phyloP scores from a whole-genome alignment of 1,140 invertebrate species.

The Nymphalis io region DNA sequence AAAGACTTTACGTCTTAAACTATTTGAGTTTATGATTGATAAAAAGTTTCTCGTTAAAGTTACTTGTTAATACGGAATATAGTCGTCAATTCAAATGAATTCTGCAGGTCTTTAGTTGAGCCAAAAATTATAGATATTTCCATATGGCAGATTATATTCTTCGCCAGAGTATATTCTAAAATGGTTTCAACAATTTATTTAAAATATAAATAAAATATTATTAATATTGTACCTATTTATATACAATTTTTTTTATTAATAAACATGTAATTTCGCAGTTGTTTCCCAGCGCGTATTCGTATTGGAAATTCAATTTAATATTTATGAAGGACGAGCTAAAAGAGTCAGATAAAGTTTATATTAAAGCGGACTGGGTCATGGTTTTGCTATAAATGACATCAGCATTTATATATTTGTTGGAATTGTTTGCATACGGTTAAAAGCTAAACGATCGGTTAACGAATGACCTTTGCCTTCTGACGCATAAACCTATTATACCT shows the following conservation, averaged over 20 bases:
- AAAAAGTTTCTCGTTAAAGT: too few relatives aligned
- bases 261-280: not conserved
- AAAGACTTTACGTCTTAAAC: too few relatives aligned
- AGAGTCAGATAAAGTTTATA: conserved; percentile 15
- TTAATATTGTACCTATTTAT: too few relatives aligned
- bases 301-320: conserved; percentile 16
- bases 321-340: conserved; percentile 5
- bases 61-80: too few relatives aligned
- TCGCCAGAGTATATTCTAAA: too few relatives aligned
- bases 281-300: not conserved
- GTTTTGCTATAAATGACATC: conserved; percentile 14
- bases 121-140: too few relatives aligned
- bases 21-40: too few relatives aligned
- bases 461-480: conserved; percentile 13
- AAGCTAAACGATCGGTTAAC: conserved; percentile 14
- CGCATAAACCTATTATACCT: conserved; percentile 7
- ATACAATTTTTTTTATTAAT: not conserved
- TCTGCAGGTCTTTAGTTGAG: too few relatives aligned
- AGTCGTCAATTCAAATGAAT: too few relatives aligned
- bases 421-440: conserved; percentile 13
- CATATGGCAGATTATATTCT: too few relatives aligned
- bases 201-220: too few relatives aligned
- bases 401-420: not conserved
- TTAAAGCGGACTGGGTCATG: conserved; percentile 5
- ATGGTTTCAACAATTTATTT: too few relatives aligned